Evolutionary conservation across 2,888 invertebrate species (phyloP).

Genomic region (Drosophila setosimentum): DNA sequence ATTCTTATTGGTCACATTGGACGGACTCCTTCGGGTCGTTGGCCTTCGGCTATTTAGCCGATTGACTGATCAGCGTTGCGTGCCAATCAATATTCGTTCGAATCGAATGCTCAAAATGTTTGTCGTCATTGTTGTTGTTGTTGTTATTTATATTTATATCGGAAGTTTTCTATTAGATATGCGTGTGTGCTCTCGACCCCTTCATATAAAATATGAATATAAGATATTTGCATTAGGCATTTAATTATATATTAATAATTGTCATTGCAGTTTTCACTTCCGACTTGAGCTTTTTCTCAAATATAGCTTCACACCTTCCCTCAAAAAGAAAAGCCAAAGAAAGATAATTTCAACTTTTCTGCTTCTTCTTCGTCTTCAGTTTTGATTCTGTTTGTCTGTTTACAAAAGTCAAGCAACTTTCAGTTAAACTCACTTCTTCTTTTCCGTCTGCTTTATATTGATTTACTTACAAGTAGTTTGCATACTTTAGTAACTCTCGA

Average conservation of each 20-base stretch:
- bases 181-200: conserved; percentile 14
- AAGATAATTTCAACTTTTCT: neutral
- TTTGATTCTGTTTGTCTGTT: neutral
- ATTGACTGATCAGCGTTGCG: conserved; percentile 4
- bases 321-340: neutral
- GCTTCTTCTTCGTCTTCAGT: neutral
- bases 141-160: conserved; percentile 41
- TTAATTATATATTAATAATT: conserved; percentile 6
- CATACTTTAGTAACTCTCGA: neutral
- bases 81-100: neutral
- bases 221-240: neutral
- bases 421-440: neutral
- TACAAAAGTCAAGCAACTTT: neutral
- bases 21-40: neutral
- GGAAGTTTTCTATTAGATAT: conserved; percentile 68
- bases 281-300: too few species aligned
- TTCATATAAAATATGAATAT: neutral
- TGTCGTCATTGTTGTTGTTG: neutral
- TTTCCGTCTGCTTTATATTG: neutral
- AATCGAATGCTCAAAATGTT: neutral
- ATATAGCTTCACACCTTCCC: neutral
- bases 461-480: neutral
- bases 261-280: neutral
- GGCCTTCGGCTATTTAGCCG: neutral
- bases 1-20: neutral